Percentiles rank a stretch among this genome's conserved stretches.
phyloP scores from a whole-genome alignment of 2,888 invertebrate species.

The Phaedon cochleariae region DNA sequence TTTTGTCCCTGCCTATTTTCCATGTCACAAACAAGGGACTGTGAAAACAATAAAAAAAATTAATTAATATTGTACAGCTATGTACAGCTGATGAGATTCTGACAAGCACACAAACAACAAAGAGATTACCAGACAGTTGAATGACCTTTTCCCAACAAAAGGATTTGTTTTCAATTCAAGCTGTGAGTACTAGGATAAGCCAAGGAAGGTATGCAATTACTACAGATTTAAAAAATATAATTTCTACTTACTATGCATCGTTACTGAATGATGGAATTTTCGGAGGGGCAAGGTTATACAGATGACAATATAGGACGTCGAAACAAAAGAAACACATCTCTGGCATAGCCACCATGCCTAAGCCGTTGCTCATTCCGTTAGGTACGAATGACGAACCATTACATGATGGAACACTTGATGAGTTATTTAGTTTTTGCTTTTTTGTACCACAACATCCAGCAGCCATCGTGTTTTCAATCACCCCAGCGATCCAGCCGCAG shows the following conservation, averaged over 20 bases:
- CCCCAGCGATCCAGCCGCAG: not conserved
- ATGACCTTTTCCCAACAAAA: conserved; percentile 46
- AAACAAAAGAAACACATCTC: conserved; percentile 99
- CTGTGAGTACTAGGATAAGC: not conserved
- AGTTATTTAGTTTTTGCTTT: conserved; percentile 88
- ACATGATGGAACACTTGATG: conserved; percentile 56
- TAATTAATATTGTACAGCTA: conserved; percentile 6
- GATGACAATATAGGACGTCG: conserved; percentile 95
- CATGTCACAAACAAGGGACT: conserved; percentile 99
- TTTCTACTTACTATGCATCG: conserved; percentile 87
- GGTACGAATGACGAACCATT: conserved; percentile 55
- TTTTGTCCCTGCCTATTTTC: conserved; percentile 96
- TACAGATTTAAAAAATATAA: not conserved
- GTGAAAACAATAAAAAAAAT: conserved; percentile 46
- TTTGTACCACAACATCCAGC: conserved; percentile 92
- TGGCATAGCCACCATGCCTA: conserved; percentile 79
- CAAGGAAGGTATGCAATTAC: not conserved
- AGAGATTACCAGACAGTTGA: conserved; percentile 48
- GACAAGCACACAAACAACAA: conserved; percentile 18
- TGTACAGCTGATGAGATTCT: conserved; percentile 3
- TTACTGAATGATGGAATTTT: conserved; percentile 92
- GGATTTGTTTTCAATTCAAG: no score
- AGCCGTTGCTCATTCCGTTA: conserved; percentile 57
- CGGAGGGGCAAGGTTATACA: conserved; percentile 92
- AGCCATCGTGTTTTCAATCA: conserved; percentile 69